Conservation (phyloP, 1,140 invertebrate species). For the Aethina tumida region DNA sequence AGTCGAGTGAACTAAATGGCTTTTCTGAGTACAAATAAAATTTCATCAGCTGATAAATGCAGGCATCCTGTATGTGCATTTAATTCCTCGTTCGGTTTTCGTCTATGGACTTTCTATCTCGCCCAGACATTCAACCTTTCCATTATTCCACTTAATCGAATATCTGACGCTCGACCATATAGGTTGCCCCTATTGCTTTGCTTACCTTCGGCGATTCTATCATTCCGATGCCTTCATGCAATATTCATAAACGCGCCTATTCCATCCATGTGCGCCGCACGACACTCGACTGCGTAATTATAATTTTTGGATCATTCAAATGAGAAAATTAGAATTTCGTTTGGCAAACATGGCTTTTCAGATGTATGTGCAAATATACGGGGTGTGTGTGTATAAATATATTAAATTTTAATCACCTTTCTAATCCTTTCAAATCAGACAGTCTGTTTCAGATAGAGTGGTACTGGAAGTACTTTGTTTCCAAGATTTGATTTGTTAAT, state of each 20-base stretch:
- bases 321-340: too few relatives aligned
- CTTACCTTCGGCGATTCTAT: not conserved
- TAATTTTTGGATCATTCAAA: not conserved
- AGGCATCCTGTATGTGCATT: conserved; percentile 3
- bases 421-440: too few relatives aligned
- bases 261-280: not conserved
- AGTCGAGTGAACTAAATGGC: not conserved
- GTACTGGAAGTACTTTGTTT: too few relatives aligned
- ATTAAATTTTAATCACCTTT: too few relatives aligned
- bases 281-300: not conserved
- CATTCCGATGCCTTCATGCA: not conserved
- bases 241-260: not conserved
- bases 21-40: conserved; percentile 5
- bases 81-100: conserved; percentile 4
- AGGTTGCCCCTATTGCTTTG: not conserved
- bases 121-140: conserved; percentile 8
- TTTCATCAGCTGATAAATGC: conserved; percentile 8
- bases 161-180: not conserved
- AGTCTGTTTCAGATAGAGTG: too few relatives aligned
- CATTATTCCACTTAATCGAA: conserved; percentile 14
- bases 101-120: conserved; percentile 9
- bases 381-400: too few relatives aligned
- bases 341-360: too few relatives aligned
- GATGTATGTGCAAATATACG: too few relatives aligned
- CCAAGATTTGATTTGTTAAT: too few relatives aligned